Evolutionary conservation across 2,113 vertebrate species (phyloP).

Genomic region (Podiceps cristatus): DNA sequence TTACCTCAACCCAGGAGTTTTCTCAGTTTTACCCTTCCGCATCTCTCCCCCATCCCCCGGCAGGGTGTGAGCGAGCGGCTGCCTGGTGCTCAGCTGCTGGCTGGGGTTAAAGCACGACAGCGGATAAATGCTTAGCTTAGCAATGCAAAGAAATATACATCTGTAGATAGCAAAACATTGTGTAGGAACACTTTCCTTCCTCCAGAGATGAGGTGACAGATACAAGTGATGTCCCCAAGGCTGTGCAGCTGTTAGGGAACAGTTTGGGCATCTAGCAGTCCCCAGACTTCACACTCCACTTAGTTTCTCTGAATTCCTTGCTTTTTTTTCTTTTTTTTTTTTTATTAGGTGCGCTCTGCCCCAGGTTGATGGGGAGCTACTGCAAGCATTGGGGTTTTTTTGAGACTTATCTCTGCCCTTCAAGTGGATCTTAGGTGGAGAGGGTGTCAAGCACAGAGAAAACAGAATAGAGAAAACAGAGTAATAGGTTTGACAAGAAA

Average conservation of each 20-base stretch:
- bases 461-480: background rate
- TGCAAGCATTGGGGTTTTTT: background rate
- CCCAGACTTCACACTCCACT: background rate
- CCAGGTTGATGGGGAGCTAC: background rate
- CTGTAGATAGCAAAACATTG: background rate
- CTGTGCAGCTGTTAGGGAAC: background rate
- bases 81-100: no score
- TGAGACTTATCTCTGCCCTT: background rate
- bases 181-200: fast-evolving
- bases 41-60: no score
- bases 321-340: background rate
- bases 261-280: background rate
- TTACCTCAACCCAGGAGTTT: no score
- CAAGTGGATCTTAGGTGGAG: background rate
- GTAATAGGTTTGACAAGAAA: background rate
- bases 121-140: background rate
- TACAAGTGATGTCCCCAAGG: background rate
- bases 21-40: no score
- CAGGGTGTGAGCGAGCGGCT: no score
- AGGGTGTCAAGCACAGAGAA: background rate
- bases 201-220: background rate
- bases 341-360: background rate
- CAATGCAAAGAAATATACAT: background rate
- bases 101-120: no score
- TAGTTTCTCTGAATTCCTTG: background rate